Percentiles rank a stretch among this genome's conserved stretches.
Evolutionary conservation across 53 echinoderm and acorn worm species (phyloP).

Genomic region (Luidia sarsii): DNA sequence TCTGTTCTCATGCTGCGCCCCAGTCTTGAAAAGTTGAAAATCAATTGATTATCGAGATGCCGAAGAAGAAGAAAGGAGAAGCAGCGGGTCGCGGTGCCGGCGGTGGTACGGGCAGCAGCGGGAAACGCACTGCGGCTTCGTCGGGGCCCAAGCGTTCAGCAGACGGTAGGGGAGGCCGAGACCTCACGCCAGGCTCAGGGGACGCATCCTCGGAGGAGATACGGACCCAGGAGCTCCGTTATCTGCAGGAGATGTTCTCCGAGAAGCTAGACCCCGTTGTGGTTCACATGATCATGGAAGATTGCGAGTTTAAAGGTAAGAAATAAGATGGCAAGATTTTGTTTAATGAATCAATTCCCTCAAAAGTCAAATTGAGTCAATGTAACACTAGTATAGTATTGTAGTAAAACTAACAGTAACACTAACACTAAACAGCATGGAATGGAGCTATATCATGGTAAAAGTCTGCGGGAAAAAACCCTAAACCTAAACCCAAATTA

Average conservation of each 20-base stretch:
- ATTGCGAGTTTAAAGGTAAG: constrained; percentile 74
- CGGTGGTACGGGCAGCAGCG: neutral
- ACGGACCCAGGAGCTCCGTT: constrained; percentile 24
- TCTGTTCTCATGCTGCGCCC: too few relatives aligned
- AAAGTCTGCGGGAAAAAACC: too few relatives aligned
- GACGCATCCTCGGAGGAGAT: constrained; percentile 7
- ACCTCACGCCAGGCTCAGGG: neutral
- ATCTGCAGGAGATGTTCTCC: constrained; percentile 71
- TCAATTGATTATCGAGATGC: constrained; percentile 25
- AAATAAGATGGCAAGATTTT: neutral
- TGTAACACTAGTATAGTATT: neutral
- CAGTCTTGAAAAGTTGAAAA: too few relatives aligned
- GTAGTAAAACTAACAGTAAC: neutral
- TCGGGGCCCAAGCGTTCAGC: neutral
- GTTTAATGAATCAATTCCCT: too few relatives aligned
- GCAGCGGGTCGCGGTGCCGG: constrained; percentile 2
- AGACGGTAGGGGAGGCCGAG: neutral
- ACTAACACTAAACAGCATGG: neutral
- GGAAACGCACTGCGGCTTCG: neutral
- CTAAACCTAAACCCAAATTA: too few relatives aligned
- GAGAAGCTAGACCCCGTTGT: constrained; percentile 70
- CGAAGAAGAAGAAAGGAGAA: constrained; percentile 44
- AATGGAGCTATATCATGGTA: neutral
- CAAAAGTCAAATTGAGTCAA: too few relatives aligned
- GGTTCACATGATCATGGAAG: constrained; percentile 81